Conservation (phyloP, 2,888 invertebrate genomes). For the Thecophora atra region DNA sequence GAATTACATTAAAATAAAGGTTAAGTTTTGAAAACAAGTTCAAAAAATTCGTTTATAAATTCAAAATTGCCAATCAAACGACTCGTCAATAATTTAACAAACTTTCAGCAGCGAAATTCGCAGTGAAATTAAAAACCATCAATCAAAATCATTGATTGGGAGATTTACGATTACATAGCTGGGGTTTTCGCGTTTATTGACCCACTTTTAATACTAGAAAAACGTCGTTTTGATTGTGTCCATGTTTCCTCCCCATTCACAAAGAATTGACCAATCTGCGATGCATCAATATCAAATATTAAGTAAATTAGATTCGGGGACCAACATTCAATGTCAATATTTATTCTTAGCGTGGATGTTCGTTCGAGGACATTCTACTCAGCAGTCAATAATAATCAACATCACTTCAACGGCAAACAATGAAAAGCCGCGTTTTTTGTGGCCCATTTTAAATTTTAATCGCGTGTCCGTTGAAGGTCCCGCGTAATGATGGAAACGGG, state of each 20-base stretch:
- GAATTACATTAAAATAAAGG: too few species aligned
- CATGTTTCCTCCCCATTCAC: not conserved
- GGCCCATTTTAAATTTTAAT: not conserved
- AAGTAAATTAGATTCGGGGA: not conserved
- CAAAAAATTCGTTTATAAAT: too few species aligned
- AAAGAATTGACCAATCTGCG: too few species aligned
- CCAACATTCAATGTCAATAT: slow-evolving; percentile 1
- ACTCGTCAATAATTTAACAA: too few species aligned
- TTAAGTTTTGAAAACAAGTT: too few species aligned
- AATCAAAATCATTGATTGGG: too few species aligned
- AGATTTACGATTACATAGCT: too few species aligned
- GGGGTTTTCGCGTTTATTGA: not conserved
- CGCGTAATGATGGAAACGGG: not conserved
- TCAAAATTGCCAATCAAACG: too few species aligned
- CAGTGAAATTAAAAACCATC: too few species aligned
- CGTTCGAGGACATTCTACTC: not conserved
- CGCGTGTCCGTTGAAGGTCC: not conserved
- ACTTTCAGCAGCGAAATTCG: too few species aligned
- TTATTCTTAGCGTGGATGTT: slow-evolving; percentile 1
- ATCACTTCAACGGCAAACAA: not conserved
- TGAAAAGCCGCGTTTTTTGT: not conserved
- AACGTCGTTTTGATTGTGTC: not conserved
- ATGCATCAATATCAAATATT: not conserved
- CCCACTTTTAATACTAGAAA: not conserved
- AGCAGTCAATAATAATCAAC: not conserved